Evolutionary conservation across 2,797 vertebrate genomes (phyloP).

Genomic region (Pithecia hirsuta): DNA sequence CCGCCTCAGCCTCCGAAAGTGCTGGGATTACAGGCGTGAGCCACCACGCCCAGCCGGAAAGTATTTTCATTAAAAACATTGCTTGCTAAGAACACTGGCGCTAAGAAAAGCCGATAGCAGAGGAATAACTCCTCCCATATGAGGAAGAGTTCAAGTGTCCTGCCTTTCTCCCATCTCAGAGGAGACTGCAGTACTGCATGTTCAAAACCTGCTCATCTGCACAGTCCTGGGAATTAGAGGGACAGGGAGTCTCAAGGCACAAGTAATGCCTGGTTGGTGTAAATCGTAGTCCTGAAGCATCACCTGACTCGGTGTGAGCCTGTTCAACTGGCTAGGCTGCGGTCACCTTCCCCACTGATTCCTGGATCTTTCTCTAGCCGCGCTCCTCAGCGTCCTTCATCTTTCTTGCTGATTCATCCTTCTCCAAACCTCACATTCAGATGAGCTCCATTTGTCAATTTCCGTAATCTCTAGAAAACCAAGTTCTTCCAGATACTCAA

Average conservation of each 20-base stretch:
- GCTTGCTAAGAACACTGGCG: not conserved
- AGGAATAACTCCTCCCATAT: not conserved
- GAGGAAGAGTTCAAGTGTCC: not conserved
- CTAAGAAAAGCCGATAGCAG: not conserved
- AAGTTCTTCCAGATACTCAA: not conserved
- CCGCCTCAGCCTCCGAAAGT: too few relatives aligned
- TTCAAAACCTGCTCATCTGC: too few relatives aligned
- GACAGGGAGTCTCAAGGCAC: not conserved
- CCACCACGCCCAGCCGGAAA: too few relatives aligned
- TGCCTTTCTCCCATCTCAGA: not conserved
- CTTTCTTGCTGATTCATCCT: too few relatives aligned
- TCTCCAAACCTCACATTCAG: not conserved
- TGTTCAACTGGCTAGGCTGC: not conserved
- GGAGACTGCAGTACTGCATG: rapidly evolving
- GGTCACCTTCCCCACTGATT: too few relatives aligned
- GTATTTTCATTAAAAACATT: not conserved
- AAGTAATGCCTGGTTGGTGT: not conserved
- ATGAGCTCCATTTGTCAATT: not conserved
- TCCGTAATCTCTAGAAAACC: not conserved
- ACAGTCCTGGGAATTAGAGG: not conserved
- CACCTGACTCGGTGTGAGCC: not conserved
- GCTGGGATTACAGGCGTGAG: too few relatives aligned
- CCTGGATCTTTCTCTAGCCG: not conserved
- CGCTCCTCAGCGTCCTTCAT: not conserved
- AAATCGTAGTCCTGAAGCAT: not conserved